Evolutionary conservation across 2,888 invertebrate species (phyloP).

Genomic region (Ethmia dodecea): DNA sequence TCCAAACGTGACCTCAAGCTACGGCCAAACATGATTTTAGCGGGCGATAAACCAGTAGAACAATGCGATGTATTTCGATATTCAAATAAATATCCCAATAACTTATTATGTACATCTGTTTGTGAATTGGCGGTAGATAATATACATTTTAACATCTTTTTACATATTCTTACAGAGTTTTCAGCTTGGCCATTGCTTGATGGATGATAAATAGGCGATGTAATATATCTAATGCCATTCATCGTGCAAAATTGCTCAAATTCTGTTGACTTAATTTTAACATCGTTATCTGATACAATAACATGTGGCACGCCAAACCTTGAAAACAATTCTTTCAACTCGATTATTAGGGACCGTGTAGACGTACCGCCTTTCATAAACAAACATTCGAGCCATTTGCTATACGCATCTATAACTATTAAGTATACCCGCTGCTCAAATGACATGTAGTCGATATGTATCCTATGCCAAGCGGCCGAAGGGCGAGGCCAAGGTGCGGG

Average conservation of each 20-base stretch:
- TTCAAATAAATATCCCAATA: too few species aligned
- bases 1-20: too few species aligned
- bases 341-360: conserved; percentile 5
- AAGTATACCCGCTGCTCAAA: conserved; percentile 10
- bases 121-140: conserved; percentile 5
- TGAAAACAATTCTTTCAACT: conserved; percentile 10
- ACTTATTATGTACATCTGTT: conserved; percentile 11
- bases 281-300: conserved; percentile 11
- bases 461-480: conserved; percentile 14
- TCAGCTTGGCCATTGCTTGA: too few species aligned
- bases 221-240: conserved; percentile 15
- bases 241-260: conserved; percentile 12
- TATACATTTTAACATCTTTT: conserved; percentile 15
- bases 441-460: conserved; percentile 17
- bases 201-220: conserved; percentile 11
- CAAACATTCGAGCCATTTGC: too few species aligned
- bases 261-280: conserved; percentile 9
- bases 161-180: too few species aligned
- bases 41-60: conserved; percentile 18
- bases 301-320: conserved; percentile 10
- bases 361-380: conserved; percentile 9
- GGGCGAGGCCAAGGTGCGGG: conserved; percentile 18
- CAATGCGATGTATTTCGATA: conserved; percentile 20
- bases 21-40: too few species aligned
- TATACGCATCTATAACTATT: conserved; percentile 11